These are phyloP conservation scores for Eupristina koningsbergeri DNA, from an alignment of 1,140 invertebrate species.

Conservation along the genomic window DNA sequence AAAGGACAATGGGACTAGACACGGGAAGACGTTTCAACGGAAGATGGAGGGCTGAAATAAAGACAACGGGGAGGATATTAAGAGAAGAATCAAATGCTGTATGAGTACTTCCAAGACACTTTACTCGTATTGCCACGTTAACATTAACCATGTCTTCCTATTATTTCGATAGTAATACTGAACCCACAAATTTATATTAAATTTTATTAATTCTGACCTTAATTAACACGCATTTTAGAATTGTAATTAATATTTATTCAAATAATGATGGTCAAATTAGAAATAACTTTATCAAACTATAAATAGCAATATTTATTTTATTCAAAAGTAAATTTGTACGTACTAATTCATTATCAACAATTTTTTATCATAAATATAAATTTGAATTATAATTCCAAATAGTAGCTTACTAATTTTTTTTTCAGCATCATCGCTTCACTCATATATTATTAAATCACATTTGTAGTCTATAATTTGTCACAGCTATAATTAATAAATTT, in stretches of 20 bases:
- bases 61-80: background rate
- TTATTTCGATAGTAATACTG: background rate
- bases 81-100: background rate
- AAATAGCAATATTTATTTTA: too few relatives aligned
- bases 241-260: too few relatives aligned
- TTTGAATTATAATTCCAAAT: too few relatives aligned
- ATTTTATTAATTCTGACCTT: background rate
- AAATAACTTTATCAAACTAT: too few relatives aligned
- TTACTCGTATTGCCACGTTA: background rate
- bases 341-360: too few relatives aligned
- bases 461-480: background rate
- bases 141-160: background rate
- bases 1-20: conserved; percentile 36
- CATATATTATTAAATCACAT: too few relatives aligned
- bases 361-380: too few relatives aligned
- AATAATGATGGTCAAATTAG: too few relatives aligned
- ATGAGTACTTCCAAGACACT: background rate
- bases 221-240: too few relatives aligned
- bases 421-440: too few relatives aligned
- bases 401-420: too few relatives aligned
- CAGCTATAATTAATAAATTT: background rate
- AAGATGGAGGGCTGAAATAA: background rate
- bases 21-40: conserved; percentile 8
- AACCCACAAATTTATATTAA: background rate
- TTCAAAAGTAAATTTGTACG: too few relatives aligned